Base-by-base conservation (phyloP, 2,797 vertebrate genomes). In the Fistularia commersonii region DNA sequence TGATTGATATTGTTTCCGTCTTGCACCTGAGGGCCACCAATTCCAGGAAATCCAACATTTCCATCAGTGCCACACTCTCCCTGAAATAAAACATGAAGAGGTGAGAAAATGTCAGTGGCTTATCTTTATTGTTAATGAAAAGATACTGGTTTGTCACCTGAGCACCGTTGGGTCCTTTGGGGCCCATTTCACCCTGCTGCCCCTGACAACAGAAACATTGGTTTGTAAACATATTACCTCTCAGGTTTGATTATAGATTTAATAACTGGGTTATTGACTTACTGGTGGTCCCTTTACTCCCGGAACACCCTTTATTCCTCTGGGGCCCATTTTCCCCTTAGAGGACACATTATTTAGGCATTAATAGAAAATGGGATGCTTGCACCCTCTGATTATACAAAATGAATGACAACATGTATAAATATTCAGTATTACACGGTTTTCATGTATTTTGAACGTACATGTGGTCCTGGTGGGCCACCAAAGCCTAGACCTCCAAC, bases 281-380 rank as follows among this genome's bases (percentile, higher is more conserved):
- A 91, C 91, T 31, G 86, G 83, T 31, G 88, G 81, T 32, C 91
- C 90, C 31, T 81, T 89, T 57, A 90, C 80, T 37, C 91, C 91
- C 3, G 58, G 14, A 23, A 87, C 43, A 54, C 91, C 91, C 48
- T 86, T 86, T 5, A 61, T 5, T 51, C 90, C 91, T 54, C 36
- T 61, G 11, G 79, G 81, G 1, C 90, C 88, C 14, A 68, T 51
- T 57, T 46, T 77, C 2, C 90, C 87, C 91, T 92, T 45, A 76
- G 33, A 61, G 14, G 1, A 14, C 12, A 65, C 8, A 64, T 51
- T 3, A 11, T 32, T 32, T 41, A 41, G 11, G n/a, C 13, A 46
- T 31, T 33, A 8, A 5, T 31, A 8, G n/a, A 46, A 34, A 46
- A 46, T n/a, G 33, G 9, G 12, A 32, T 12, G 11, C 1, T 8